Conservation (phyloP, 2,888 invertebrate species). For the Drosophila tripunctata region DNA sequence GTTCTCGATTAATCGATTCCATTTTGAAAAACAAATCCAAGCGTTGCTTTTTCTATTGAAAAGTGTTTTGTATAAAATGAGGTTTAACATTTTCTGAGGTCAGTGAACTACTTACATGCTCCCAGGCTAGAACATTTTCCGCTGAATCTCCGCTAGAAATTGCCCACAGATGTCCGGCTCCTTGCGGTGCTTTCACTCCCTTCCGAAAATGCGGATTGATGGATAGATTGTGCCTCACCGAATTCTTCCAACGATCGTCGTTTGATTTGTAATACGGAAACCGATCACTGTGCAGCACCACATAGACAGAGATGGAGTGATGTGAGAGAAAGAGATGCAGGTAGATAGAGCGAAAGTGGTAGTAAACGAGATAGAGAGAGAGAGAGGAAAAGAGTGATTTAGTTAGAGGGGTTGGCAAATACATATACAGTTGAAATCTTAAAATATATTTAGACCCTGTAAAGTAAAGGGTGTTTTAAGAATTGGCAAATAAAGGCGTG, state of each 20-base stretch:
- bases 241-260: conserved; percentile 97
- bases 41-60: conserved; percentile 85
- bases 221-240: conserved; percentile 94
- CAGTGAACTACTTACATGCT: conserved; percentile 86
- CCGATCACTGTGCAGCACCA: conserved; percentile 89
- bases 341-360: background rate
- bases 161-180: conserved; percentile 95
- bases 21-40: conserved; percentile 86
- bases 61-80: no score
- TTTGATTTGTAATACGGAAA: conserved; percentile 95
- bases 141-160: conserved; percentile 89
- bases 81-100: no score
- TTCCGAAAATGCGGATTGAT: conserved; percentile 96
- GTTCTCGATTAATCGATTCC: conserved; percentile 83
- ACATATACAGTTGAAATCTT: no score
- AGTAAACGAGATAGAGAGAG: background rate
- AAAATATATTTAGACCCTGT: no score
- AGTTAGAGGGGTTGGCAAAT: background rate
- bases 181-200: conserved; percentile 93
- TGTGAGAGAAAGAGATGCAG: background rate
- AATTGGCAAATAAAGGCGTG: no score
- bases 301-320: conserved; percentile 18
- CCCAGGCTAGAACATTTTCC: conserved; percentile 85
- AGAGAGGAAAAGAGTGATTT: background rate
- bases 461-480: no score